phyloP scores from a whole-genome alignment of 1,140 invertebrate species.

The Drosophila elegans region DNA sequence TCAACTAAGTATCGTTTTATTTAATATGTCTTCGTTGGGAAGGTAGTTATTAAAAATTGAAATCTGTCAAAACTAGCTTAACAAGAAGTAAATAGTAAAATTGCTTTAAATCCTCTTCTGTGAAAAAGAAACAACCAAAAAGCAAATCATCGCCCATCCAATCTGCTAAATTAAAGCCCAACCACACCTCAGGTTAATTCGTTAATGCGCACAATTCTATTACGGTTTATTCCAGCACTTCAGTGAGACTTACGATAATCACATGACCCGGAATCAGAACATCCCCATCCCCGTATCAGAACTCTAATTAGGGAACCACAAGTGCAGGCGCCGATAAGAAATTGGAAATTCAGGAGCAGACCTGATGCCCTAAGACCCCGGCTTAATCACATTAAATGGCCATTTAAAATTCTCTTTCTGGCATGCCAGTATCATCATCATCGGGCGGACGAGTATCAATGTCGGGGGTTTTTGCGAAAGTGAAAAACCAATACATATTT shows the following conservation, averaged over 20 bases:
- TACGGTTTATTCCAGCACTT: conserved; percentile 18
- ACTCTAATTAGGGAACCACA: conserved; percentile 42
- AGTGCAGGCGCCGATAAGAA: conserved; percentile 51
- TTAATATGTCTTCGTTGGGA: too few species aligned
- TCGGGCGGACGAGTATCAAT: conserved; percentile 25
- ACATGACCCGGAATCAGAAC: conserved; percentile 9
- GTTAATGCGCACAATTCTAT: conserved; percentile 43
- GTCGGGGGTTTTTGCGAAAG: conserved; percentile 47
- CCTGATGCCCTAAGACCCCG: conserved; percentile 40
- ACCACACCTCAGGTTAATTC: conserved; percentile 14
- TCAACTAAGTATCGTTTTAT: too few species aligned
- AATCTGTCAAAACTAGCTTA: too few species aligned
- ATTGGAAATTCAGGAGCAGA: conserved; percentile 26
- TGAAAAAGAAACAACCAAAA: too few species aligned
- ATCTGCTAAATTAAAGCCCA: not conserved
- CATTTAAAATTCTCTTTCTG: conserved; percentile 74
- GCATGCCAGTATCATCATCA: conserved; percentile 22
- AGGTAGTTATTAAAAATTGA: too few species aligned
- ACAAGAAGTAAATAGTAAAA: too few species aligned
- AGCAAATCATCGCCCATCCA: too few species aligned
- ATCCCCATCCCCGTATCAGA: not conserved
- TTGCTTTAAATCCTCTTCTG: not conserved
- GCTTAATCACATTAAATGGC: conserved; percentile 70
- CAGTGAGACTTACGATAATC: conserved; percentile 28
- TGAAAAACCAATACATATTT: conserved; percentile 67